A percentile compares a stretch with the other conserved stretches of the same genome.
phyloP scores from a whole-genome alignment of 2,113 vertebrate genomes.

The Cygnus atratus region DNA sequence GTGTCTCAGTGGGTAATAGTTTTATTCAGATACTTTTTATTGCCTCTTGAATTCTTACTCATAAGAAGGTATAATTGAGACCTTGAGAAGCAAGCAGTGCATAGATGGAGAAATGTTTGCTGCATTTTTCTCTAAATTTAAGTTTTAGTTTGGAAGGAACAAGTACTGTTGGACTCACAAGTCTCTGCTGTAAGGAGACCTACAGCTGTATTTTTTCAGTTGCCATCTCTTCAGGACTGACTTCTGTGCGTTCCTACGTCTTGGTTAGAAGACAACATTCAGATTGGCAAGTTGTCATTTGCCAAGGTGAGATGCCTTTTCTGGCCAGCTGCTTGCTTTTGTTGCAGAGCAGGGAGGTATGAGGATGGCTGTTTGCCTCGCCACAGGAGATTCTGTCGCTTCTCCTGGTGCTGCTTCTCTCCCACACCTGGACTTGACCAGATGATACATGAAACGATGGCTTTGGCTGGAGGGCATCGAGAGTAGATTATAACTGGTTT shows the following conservation, averaged over 20 bases:
- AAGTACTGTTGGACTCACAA: not conserved
- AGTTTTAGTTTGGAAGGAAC: not conserved
- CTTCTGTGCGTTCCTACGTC: not conserved
- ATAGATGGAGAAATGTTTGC: not conserved
- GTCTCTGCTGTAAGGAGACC: not conserved
- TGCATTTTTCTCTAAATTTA: not conserved
- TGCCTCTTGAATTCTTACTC: not conserved
- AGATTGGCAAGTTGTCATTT: not conserved
- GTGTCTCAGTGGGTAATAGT: not conserved
- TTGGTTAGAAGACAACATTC: not conserved
- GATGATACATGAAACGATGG: not conserved
- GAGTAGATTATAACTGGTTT: not conserved
- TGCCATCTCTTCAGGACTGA: not conserved
- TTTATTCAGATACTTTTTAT: not conserved
- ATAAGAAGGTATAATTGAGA: not conserved
- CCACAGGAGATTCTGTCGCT: not conserved
- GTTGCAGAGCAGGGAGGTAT: not conserved
- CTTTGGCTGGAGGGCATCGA: not conserved
- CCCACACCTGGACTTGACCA: rapidly evolving
- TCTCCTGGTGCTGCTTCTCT: not conserved
- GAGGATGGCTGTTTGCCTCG: not conserved
- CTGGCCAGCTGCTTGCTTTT: not conserved
- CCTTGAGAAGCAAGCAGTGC: not conserved
- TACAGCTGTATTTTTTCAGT: not conserved
- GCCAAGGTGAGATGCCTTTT: not conserved